Base-by-base conservation (phyloP, 2,888 invertebrate genomes). In the Leucophora obtusa region DNA sequence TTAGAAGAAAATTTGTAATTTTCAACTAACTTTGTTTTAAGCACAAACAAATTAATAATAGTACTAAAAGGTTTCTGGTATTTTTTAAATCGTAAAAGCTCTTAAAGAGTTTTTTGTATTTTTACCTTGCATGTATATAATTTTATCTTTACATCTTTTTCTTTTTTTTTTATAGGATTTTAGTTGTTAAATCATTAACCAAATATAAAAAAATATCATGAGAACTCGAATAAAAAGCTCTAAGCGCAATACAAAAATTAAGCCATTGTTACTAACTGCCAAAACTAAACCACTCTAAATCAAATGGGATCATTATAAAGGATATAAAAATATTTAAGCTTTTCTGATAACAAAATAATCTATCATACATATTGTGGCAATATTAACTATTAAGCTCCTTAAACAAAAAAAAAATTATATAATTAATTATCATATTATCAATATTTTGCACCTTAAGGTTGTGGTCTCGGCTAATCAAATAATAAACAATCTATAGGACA, bases 91-190 rank as follows among this genome's bases (percentile, higher is more conserved):
- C 28, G 4, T 28, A 28, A 38, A 38, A 38, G 11, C n/a, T 15
- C 17, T 33, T 7, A 28, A 47, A 35, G 51, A 70, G 70, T 53
- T 72, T 63, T 72, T 17, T 6, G 2, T 1, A 62, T 38, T 17
- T 43, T 58, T 24, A 15, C 0, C 21, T 11, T 58, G 76, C 76
- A 80, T 81, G 65, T 53, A 56, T 17, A 69, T 58, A 38, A 58
- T 47, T 53, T 28, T 69, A 59, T 58, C 68, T 35, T 69, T 83
- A 83, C 83, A 28, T 85, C n/a, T 87, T 85, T 87, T 79, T 87
- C 83, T 85, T 84, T 86, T 86, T n/a, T 21, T 88, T 86, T 89
- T 89, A 87, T 89, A 89, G 89, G 89, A 89, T 83, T 89, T 89
- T 89, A 89, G 89, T 89, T 89, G 89, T 88, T 89, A 72, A 82